Evolutionary conservation across 1,140 invertebrate genomes (phyloP).

Genomic region (Metaphire vulgaris): DNA sequence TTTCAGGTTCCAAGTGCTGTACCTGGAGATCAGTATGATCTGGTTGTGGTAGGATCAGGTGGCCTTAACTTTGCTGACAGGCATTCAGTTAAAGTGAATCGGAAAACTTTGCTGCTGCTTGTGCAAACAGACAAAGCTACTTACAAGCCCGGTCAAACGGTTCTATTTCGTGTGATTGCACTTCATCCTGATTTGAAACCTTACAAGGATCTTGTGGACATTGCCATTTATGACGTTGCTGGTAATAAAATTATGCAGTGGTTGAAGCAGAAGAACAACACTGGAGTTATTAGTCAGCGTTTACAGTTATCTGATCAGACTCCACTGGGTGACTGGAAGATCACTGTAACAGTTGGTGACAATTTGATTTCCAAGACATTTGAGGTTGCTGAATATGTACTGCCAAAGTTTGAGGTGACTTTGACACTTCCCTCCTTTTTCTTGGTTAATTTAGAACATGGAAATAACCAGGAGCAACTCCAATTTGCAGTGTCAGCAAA

Average conservation of each 20-base stretch:
- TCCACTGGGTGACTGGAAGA: not conserved
- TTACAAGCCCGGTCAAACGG: constrained; percentile 72
- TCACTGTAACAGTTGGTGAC: not conserved
- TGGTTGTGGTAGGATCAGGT: not conserved
- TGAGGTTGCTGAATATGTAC: constrained; percentile 3
- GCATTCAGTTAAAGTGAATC: not conserved
- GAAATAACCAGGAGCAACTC: not conserved
- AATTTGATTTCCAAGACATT: not conserved
- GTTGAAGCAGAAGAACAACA: not conserved
- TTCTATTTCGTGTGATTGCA: constrained; percentile 77
- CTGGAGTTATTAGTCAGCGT: not conserved
- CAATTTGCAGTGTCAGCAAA: not conserved
- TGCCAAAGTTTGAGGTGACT: constrained; percentile 20
- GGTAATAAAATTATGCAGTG: not conserved
- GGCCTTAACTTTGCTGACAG: not conserved
- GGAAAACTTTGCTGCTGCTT: constrained; percentile 62
- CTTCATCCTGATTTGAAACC: constrained; percentile 69
- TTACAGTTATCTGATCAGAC: not conserved
- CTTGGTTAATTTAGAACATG: constrained; percentile 1
- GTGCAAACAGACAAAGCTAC: constrained; percentile 90
- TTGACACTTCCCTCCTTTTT: constrained; percentile 5
- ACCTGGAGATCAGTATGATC: not conserved
- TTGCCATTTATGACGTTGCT: constrained; percentile 16
- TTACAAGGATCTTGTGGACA: constrained; percentile 38
- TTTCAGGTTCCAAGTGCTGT: not conserved